Conservation (phyloP, 1,140 invertebrate genomes). For the Ceratosolen fusciceps region DNA sequence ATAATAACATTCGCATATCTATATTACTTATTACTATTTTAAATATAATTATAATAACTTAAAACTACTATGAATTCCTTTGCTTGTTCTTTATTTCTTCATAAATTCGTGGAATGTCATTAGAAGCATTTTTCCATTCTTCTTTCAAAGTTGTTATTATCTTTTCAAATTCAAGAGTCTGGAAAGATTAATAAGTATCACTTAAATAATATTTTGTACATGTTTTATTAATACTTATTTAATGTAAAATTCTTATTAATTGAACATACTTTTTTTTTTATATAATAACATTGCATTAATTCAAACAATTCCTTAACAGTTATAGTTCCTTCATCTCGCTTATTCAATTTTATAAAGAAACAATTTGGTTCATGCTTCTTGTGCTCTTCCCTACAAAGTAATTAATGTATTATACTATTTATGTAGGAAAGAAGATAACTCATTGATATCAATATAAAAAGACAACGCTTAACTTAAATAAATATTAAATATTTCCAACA, state of each 20-base stretch:
- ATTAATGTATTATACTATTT: background rate
- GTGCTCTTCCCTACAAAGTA: slow-evolving; percentile 70
- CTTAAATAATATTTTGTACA: too few species aligned
- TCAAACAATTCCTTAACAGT: slow-evolving; percentile 60
- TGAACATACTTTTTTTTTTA: slow-evolving; percentile 27
- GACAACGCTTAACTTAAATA: too few species aligned
- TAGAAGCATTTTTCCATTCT: background rate
- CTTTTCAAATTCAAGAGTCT: slow-evolving; percentile 24
- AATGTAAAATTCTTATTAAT: background rate
- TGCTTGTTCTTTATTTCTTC: slow-evolving; percentile 34
- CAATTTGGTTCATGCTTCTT: slow-evolving; percentile 69
- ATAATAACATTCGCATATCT: slow-evolving; percentile 31
- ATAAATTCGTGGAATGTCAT: slow-evolving; percentile 45
- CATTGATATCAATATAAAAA: too few species aligned
- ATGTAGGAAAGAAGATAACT: too few species aligned
- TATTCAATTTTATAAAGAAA: slow-evolving; percentile 66
- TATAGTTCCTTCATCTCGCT: slow-evolving; percentile 58
- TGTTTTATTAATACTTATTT: background rate
- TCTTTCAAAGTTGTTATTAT: background rate
- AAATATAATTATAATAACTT: slow-evolving; percentile 2
- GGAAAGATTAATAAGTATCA: background rate
- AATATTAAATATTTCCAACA: too few species aligned
- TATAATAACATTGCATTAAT: slow-evolving; percentile 50
- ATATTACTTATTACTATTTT: slow-evolving; percentile 46
- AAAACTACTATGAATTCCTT: slow-evolving; percentile 16